Evolutionary conservation across 1,140 invertebrate genomes (phyloP), one percentile per base, ranked within the genome.

Genomic region (Vanessa tameamea): DNA sequence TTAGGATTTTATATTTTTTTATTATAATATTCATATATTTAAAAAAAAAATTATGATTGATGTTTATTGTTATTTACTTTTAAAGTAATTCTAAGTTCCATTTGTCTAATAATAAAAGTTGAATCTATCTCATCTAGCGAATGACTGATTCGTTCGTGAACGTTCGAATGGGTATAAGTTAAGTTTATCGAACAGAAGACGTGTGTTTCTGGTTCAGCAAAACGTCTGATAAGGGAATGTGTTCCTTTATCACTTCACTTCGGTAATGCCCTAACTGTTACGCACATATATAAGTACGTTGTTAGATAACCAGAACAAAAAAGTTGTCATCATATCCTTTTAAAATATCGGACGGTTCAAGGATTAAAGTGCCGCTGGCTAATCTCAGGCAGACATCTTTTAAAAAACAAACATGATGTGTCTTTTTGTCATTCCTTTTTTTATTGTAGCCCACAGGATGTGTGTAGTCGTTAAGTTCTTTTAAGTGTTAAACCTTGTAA

Each of bases 401-500:
- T 91, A 92, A 92, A 92, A 92, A 92, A 92, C 89, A 92, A 91
- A 91, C 89, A 90, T 81, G 84, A 88, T 78, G 81, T 81, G 82
- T 89, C 84, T 89, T 91, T 90, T 90, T 90, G 84, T 88, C 80
- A 76, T 84, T 76, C 84, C 87, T 59, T 90, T 91, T 89, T 92
- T 91, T 89, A 87, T 88, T 88, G 88, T 90, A 92, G 88, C 87
- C 87, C 90, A 89, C 89, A 92, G 90, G 90, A 92, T 92, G 87
- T 90, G 90, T 92, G 87, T 84, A 89, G 87, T 90, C 90, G 90
- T 92, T 92, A 92, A 91, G 90, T 87, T 88, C 88, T 92, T 92
- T 91, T 92, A 92, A 92, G 90, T 92, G 90, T 92, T 92, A 92
- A 92, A 92, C 88, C 90, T 87, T 92, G 90, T 92, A 92, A 91